phyloP scores from a whole-genome alignment of 1,140 invertebrate species.

The Cyrtorhinus lividipennis region DNA sequence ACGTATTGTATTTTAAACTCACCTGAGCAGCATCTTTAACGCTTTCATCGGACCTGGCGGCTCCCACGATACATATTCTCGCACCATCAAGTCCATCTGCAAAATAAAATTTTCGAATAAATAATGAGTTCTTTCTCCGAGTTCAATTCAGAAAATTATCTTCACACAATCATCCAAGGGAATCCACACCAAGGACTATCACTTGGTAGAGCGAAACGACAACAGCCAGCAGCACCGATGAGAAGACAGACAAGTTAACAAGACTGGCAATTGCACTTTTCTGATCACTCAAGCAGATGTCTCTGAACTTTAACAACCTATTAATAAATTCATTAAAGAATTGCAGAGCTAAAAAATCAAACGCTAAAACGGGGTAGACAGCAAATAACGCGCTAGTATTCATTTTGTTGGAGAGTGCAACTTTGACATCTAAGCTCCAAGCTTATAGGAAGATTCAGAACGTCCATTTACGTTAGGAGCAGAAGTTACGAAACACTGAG shows the following conservation, averaged over 20 bases:
- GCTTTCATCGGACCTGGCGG: constrained; percentile 13
- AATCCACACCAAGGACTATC: no score
- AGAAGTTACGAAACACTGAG: not conserved
- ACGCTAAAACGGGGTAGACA: not conserved
- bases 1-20: no score
- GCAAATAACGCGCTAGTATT: no score
- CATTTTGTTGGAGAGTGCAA: no score
- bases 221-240: not conserved
- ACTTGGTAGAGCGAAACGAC: not conserved
- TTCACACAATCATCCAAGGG: no score
- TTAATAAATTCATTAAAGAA: not conserved
- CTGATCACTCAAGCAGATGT: not conserved
- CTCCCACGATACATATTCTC: constrained; percentile 19
- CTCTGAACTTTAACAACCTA: not conserved
- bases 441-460: no score
- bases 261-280: not conserved
- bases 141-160: no score
- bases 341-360: not conserved
- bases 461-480: not conserved
- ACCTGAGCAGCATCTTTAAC: constrained; percentile 18
- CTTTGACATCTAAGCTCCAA: no score
- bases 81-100: constrained; percentile 2
- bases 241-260: not conserved
- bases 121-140: no score
- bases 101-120: constrained; percentile 1